Evolutionary conservation across 2,113 vertebrate genomes (phyloP), one percentile per base, ranked within the genome.

Genomic region (Paradisaea rubra): DNA sequence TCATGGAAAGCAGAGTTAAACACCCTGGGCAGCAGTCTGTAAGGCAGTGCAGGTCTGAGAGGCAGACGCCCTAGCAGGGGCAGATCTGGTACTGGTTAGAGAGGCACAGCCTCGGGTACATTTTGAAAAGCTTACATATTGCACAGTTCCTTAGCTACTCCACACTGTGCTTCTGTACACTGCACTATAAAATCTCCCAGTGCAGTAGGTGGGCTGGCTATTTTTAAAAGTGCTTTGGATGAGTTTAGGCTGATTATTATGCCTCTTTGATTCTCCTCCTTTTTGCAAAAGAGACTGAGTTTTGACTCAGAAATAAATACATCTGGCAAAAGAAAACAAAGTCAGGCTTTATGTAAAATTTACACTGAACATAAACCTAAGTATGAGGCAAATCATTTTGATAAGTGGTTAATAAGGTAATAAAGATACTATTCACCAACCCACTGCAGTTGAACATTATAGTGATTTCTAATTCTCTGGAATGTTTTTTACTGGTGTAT

Each of bases 161-260:
- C 59, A 77, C 91, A 80, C 76, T 88, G 70, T 71, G 88, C 81
- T 82, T 91, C 93, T 94, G 78, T 93, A 88, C 50, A 25, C 80
- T 92, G 86, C 69, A 84, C 86, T 94, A 78, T 74, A 94, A 94
- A 83, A 94, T 95, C 96, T 96, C 78, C 63, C 91, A 88, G 78
- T 94, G 91, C 93, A 86, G 77, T 94, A 92, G 96, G 97, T 97
- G 94, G 94, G 94, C 96, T 95, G 96, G 86, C 79, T 94, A 96
- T 96, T 97, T 97, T 97, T 97, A 96, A 95, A 96, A 96, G 91
- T 88, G 94, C 95, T 96, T 92, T 88, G 87, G 93, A 95, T 84
- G 94, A 97, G 96, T 96, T 96, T 97, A 94, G 96, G 87, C 91
- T 97, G 96, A 97, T 98, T 96, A 98, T 97, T 95, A 98, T 97